Percentiles rank a stretch among this genome's conserved stretches.
These are phyloP conservation scores for Malurus leucopterus DNA, from an alignment of 2,797 vertebrate species.

Conservation along the genomic window DNA sequence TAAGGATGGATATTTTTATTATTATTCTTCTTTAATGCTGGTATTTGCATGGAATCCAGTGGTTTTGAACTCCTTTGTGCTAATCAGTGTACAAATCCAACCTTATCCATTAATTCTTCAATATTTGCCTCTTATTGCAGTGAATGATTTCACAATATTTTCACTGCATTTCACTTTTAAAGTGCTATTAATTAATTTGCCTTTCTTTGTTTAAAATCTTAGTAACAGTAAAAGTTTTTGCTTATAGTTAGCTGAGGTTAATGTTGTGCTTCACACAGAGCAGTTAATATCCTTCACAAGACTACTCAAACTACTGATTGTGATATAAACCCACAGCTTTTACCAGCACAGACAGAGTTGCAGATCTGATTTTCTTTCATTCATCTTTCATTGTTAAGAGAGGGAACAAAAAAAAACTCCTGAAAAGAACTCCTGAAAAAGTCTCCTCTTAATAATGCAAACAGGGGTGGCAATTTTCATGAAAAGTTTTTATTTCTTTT, in stretches of 20 bases:
- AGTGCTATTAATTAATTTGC: not conserved
- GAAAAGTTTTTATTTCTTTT: constrained; percentile 5
- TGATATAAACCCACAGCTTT: not conserved
- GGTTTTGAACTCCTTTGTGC: not conserved
- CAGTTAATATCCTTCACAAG: not conserved
- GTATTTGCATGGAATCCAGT: not conserved
- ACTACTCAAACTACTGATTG: not conserved
- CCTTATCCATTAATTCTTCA: not conserved
- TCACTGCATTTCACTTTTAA: not conserved
- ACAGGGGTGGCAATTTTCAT: not conserved
- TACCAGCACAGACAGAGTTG: not conserved
- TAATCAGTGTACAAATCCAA: not conserved
- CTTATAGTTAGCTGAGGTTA: not conserved
- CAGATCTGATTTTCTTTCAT: not conserved
- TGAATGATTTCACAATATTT: not conserved
- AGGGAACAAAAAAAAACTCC: not conserved
- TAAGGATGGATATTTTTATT: not conserved
- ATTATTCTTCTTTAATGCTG: not conserved
- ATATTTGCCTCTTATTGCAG: not conserved
- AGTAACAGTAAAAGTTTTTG: not conserved
- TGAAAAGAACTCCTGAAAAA: not conserved
- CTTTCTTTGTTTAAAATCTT: not conserved
- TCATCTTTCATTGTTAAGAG: not conserved
- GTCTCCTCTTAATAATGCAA: not conserved
- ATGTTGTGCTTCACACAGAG: not conserved